Conservation (phyloP, 2,888 invertebrate species). For the Priocnemis perturbator region DNA sequence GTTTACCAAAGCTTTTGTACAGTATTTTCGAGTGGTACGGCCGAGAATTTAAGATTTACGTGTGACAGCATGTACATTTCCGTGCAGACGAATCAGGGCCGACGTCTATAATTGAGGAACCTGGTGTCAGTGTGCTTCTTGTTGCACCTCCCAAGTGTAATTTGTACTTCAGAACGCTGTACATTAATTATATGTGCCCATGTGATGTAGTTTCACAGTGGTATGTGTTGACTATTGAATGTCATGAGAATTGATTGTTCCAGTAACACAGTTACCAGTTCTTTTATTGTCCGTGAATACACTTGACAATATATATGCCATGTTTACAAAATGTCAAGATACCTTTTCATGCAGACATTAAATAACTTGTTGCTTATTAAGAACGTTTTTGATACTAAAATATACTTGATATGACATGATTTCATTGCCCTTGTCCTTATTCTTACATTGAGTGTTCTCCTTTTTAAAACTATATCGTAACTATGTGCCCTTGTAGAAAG, state of each 20-base stretch:
- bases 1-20: conserved; percentile 27
- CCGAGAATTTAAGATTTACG: conserved; percentile 32
- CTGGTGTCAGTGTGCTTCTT: no score
- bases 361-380: no score
- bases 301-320: no score
- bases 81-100: conserved; percentile 33
- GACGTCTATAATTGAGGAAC: conserved; percentile 12
- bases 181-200: no score
- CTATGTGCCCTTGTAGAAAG: conserved; percentile 55
- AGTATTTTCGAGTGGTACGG: conserved; percentile 3
- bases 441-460: not conserved
- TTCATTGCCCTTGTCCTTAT: not conserved
- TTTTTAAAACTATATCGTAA: not conserved
- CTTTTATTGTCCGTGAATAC: no score
- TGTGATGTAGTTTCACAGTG: not conserved
- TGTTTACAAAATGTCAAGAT: no score
- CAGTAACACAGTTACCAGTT: no score
- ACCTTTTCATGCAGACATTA: no score
- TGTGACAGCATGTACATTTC: conserved; percentile 25
- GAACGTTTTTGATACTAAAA: not conserved
- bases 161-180: no score
- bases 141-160: no score
- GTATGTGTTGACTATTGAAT: not conserved
- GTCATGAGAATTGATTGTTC: no score
- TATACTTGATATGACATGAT: not conserved